Conservation (phyloP, 2,888 invertebrate species). For the Yponomeuta sedellus region DNA sequence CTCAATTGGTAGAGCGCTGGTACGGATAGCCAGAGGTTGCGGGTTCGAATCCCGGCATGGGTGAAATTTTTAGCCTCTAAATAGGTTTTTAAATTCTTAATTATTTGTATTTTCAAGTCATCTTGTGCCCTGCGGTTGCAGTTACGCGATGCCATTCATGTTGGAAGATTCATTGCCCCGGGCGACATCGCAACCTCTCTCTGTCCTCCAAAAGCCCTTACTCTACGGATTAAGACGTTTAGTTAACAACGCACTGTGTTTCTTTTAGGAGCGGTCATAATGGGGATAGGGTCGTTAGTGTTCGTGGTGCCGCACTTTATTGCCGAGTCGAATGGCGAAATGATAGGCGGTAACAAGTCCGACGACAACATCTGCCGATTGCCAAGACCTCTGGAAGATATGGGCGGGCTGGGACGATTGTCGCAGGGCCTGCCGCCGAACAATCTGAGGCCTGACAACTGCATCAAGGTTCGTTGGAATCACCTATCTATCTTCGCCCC, state of each 20-base stretch:
- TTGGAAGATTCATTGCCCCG: neutral
- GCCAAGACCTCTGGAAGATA: slow-evolving; percentile 81
- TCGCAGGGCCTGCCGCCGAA: slow-evolving; percentile 85
- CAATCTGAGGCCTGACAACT: slow-evolving; percentile 85
- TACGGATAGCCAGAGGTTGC: no score
- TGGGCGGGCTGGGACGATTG: slow-evolving; percentile 83
- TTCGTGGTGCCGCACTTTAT: slow-evolving; percentile 96
- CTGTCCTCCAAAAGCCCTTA: neutral
- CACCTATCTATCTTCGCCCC: neutral
- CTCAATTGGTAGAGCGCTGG: no score
- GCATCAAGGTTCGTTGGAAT: slow-evolving; percentile 77
- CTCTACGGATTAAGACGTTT: neutral
- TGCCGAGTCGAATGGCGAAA: slow-evolving; percentile 85
- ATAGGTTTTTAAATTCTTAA: no score
- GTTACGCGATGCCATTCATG: no score
- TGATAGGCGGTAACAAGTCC: slow-evolving; percentile 80
- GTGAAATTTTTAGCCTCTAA: no score
- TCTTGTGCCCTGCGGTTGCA: no score
- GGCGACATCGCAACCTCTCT: neutral
- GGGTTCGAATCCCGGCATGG: no score
- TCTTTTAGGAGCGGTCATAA: slow-evolving; percentile 86
- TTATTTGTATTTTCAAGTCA: no score
- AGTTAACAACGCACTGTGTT: neutral
- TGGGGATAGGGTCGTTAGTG: slow-evolving; percentile 94
- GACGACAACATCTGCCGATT: slow-evolving; percentile 89